Evolutionary conservation across 2,797 vertebrate genomes (phyloP).

Genomic region (Neosilurus hyrtlii): DNA sequence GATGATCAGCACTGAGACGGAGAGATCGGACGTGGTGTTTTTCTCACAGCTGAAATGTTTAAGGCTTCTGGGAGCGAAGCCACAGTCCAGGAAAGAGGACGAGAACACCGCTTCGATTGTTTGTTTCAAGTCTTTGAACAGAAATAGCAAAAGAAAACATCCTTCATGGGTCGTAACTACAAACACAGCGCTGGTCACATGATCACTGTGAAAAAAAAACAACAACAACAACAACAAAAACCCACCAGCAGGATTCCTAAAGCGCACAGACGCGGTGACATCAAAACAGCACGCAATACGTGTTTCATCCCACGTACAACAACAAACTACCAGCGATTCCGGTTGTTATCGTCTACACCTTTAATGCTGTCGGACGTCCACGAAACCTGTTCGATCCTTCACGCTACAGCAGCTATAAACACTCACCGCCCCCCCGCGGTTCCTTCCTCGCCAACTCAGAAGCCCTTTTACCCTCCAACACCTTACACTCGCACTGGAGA

Average conservation of each 20-base stretch:
- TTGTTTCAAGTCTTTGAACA: slow-evolving; percentile 27
- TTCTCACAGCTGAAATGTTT: background rate
- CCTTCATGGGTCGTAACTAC: slow-evolving; percentile 14
- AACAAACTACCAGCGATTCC: background rate
- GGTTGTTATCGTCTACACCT: background rate
- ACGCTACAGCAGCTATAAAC: no score
- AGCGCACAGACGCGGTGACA: background rate
- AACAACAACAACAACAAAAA: background rate
- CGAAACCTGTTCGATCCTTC: no score
- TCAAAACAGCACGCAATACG: background rate
- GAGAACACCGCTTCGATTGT: slow-evolving; percentile 25
- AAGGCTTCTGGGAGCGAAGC: background rate
- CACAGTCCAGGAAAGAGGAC: slow-evolving; percentile 13
- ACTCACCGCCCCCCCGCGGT: no score
- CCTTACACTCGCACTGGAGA: background rate
- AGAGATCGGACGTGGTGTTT: no score
- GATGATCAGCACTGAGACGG: no score
- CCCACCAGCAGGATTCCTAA: background rate
- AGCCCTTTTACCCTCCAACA: no score
- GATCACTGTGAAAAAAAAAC: background rate
- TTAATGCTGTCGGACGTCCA: no score
- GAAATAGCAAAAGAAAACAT: slow-evolving; percentile 38
- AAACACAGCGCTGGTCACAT: background rate
- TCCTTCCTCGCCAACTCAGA: no score
- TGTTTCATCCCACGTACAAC: no score